Evolutionary conservation across 2,888 invertebrate species (phyloP), one percentile per base, ranked within the genome.

Genomic region (Gastrophysa polygoni): DNA sequence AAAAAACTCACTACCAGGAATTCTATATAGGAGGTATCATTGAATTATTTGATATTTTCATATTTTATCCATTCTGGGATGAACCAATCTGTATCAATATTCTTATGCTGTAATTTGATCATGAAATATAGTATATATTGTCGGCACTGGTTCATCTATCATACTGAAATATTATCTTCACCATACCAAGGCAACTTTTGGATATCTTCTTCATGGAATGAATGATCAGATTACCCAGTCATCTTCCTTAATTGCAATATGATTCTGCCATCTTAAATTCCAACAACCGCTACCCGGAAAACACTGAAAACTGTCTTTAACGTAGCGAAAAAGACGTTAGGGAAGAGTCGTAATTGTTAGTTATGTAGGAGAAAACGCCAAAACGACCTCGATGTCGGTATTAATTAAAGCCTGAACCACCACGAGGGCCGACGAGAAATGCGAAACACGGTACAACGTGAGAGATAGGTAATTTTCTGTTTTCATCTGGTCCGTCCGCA

Each of bases 401-500:
- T 51, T 51, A 51, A 51, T 51, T 51, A 51, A 51, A 32, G 28
- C 17, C 18, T 34, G 32, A 51, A 51, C 32, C 32, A 51, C 28
- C 32, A 32, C 20, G 32, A 51, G 32, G 32, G 18, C 51, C 32
- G 18, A 2, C 17, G 20, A n/a, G 28, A 46, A 50, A 61, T 52
- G 38, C 51, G 57, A 51, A 51, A 57, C 18, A 52, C 56, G 57
- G 51, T 57, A 61, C 61, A 57, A 57, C 47, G 61, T 56, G 29
- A n/a, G n/a, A n/a, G n/a, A 34, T 14, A 51, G 52, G 51, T 61
- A 57, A 61, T 61, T 59, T 61, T 61, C 61, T 3, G 24, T 24
- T 24, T 24, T 5, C 7, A 24, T 24, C 24, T 5, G 24, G 24
- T 24, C 7, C 24, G 24, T 24, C 7, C 24, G 24, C 7, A 24